These are phyloP conservation scores for Cervus canadensis DNA, from an alignment of 2,113 vertebrate genomes.

Conservation along the genomic window DNA sequence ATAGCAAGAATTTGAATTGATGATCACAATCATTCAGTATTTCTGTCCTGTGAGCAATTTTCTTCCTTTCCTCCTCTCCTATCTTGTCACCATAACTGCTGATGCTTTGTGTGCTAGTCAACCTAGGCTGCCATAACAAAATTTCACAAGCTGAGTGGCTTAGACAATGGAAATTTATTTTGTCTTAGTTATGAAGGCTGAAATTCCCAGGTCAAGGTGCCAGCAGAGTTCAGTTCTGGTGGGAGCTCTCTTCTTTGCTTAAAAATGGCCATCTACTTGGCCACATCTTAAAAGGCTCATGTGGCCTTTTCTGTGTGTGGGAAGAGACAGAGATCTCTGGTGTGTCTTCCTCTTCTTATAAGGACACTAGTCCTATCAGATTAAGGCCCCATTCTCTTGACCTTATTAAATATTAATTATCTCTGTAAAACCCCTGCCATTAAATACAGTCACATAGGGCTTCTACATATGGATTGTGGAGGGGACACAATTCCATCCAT, in stretches of 20 bases:
- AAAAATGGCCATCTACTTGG: background rate
- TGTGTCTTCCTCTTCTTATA: background rate
- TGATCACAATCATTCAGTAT: background rate
- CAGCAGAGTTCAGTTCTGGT: background rate
- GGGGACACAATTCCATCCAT: background rate
- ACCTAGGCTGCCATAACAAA: background rate
- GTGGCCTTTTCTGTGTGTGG: background rate
- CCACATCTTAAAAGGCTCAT: no score
- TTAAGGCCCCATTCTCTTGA: background rate
- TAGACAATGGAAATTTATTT: background rate
- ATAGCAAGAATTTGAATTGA: background rate
- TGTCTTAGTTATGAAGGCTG: background rate
- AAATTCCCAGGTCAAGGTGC: background rate
- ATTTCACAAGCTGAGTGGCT: background rate
- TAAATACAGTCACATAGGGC: background rate
- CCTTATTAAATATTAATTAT: background rate
- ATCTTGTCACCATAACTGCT: background rate
- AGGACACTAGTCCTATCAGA: background rate
- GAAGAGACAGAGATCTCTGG: background rate
- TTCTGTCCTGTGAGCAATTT: background rate
- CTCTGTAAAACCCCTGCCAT: background rate
- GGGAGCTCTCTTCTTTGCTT: background rate
- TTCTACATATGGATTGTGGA: background rate
- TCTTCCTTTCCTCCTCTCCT: background rate
- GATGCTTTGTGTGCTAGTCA: background rate